Evolutionary conservation across 2,113 vertebrate genomes (phyloP), one percentile per base, ranked within the genome.

Genomic region (Tetrax tetrax): DNA sequence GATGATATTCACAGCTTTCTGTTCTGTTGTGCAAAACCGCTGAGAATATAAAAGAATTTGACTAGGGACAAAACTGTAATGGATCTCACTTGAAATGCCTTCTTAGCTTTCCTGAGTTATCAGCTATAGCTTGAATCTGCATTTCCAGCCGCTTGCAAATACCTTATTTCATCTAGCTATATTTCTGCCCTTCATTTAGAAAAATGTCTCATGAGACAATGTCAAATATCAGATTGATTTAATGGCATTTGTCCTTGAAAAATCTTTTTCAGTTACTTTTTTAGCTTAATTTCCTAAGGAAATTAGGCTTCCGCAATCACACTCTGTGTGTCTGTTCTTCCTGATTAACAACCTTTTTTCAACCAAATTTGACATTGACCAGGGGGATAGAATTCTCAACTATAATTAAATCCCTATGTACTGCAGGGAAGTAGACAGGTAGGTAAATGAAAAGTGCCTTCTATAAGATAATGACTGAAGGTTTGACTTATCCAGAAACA

Each of bases 271-370:
- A 27, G 75, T 70, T 85, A 91, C 66, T 76, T 90, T 90, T 78
- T 89, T 86, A 94, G 86, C 45, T 89, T 94, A 91, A 91, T 86
- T 92, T 95, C 93, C 66, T 76, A 35, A 72, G 89, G 83, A 94
- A 91, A 96, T 92, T 83, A 74, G 80, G 59, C 74, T 89, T 94
- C 66, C 83, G 71, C 86, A 88, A 43, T 94, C 91, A 69, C 22
- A 48, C 29, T 68, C 41, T 63, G 11, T 71, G 43, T 89, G 76
- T 71, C 93, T 96, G 71, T 64, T 94, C 83, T 68, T 92, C 68
- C 91, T 91, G 71, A 96, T 96, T 94, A 96, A 95, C 95, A 95
- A 96, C 76, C 18, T 65, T 45, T 96, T 87, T 94, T 94, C 83
- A 89, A 83, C 83, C 31, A 83, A 90, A 91, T 91, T 89, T 94